Evolutionary conservation across 2,888 invertebrate species (phyloP).

Genomic region (Pogonocherus hispidulus): DNA sequence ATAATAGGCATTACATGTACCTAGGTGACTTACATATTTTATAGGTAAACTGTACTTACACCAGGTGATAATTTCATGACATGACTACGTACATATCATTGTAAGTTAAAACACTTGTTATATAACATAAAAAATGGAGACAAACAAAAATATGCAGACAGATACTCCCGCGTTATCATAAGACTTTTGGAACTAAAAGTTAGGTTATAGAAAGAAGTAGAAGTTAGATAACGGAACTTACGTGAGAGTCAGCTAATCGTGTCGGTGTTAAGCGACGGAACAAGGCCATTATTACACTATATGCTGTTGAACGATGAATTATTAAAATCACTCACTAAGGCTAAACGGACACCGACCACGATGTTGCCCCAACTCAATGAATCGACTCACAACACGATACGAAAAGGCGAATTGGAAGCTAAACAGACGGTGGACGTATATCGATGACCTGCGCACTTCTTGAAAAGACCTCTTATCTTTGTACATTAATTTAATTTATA

Average conservation of each 20-base stretch:
- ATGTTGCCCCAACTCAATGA: constrained; percentile 31
- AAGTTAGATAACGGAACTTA: constrained; percentile 56
- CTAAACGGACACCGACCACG: constrained; percentile 36
- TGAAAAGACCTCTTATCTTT: neutral
- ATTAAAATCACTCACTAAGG: constrained; percentile 30
- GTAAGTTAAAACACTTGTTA: neutral
- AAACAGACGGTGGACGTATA: constrained; percentile 24
- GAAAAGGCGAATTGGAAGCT: constrained; percentile 10
- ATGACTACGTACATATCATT: too few relatives aligned
- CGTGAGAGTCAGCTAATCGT: constrained; percentile 76
- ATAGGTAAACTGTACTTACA: too few relatives aligned
- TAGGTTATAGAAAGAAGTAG: constrained; percentile 13
- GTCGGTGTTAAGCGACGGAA: constrained; percentile 75
- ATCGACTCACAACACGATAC: neutral
- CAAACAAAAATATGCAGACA: neutral
- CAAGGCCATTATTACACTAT: constrained; percentile 74
- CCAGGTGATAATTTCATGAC: too few relatives aligned
- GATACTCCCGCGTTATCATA: neutral
- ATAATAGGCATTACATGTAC: too few relatives aligned
- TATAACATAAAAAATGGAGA: neutral
- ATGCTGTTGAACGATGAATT: constrained; percentile 19
- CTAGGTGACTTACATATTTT: too few relatives aligned
- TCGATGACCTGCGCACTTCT: constrained; percentile 30
- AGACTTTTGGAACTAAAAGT: constrained; percentile 19
- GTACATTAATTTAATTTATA: too few relatives aligned